A percentile compares a stretch with the other conserved stretches of the same genome.
These are phyloP conservation scores for Syngnathus acus DNA, from an alignment of 2,797 vertebrate genomes.

Conservation along the genomic window DNA sequence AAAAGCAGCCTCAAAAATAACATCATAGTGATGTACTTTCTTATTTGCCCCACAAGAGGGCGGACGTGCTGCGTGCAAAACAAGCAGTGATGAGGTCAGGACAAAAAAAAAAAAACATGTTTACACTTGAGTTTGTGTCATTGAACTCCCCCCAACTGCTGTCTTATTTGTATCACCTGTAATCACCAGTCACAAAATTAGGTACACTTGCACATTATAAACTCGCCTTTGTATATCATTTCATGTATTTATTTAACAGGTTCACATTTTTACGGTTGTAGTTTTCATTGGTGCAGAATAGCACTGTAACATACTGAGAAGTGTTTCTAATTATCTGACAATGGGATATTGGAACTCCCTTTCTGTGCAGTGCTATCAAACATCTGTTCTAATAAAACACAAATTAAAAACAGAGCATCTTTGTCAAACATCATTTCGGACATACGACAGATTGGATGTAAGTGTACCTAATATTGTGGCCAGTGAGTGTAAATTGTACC, in stretches of 20 bases:
- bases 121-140: slow-evolving; percentile 31
- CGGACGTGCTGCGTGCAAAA: slow-evolving; percentile 18
- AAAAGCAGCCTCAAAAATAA: not conserved
- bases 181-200: slow-evolving; percentile 1
- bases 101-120: slow-evolving; percentile 3
- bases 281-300: slow-evolving; percentile 13
- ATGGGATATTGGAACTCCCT: not conserved
- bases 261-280: not conserved
- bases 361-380: not conserved
- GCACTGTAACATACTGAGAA: not conserved
- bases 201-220: not conserved
- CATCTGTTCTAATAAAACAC: not conserved
- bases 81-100: no score
- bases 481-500: slow-evolving; percentile 20
- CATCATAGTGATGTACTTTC: slow-evolving; percentile 29
- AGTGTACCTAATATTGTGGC: slow-evolving; percentile 8
- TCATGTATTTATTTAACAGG: not conserved
- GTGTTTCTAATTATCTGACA: not conserved
- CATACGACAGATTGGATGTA: not conserved
- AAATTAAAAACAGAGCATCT: not conserved
- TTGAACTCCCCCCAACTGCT: slow-evolving; percentile 19
- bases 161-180: slow-evolving; percentile 8
- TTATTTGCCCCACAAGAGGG: slow-evolving; percentile 48
- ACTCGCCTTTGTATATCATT: not conserved
- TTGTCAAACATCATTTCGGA: not conserved